Evolutionary conservation across 92 coral and sea anemone genomes (phyloP).

Genomic region (Actinernus sp.): DNA sequence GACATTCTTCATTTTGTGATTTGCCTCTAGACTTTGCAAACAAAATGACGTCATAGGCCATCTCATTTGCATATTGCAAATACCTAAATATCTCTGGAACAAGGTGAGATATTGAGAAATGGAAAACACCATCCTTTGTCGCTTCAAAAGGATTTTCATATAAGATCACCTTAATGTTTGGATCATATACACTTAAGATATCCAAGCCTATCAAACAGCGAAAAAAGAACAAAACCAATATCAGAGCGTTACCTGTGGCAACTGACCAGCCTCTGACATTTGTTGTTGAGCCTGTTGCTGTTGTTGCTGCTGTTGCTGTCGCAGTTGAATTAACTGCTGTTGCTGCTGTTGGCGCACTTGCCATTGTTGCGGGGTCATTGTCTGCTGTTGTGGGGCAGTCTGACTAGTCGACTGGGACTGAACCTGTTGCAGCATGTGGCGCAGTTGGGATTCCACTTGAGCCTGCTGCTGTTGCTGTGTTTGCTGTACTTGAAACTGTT

Average conservation of each 20-base stretch:
- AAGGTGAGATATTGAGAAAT: no score
- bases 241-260: conserved; percentile 49
- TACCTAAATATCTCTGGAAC: no score
- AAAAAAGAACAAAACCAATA: no score
- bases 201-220: no score
- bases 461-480: conserved; percentile 26
- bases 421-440: conserved; percentile 58
- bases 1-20: no score
- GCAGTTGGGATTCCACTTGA: conserved; percentile 61
- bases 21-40: no score
- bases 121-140: no score
- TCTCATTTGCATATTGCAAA: no score
- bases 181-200: no score
- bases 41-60: no score
- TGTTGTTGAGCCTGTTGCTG: conserved; percentile 15
- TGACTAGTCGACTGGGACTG: conserved; percentile 60
- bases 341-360: conserved; percentile 66
- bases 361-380: conserved; percentile 70
- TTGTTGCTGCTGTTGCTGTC: conserved; percentile 28
- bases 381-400: conserved; percentile 55
- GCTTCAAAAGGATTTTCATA: no score
- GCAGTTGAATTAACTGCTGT: conserved; percentile 31
- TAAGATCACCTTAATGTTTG: no score
- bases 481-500: conserved; percentile 12
- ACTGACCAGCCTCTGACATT: conserved; percentile 16